These are phyloP conservation scores for Cephus spinipes DNA, from an alignment of 2,888 invertebrate genomes.

Conservation along the genomic window DNA sequence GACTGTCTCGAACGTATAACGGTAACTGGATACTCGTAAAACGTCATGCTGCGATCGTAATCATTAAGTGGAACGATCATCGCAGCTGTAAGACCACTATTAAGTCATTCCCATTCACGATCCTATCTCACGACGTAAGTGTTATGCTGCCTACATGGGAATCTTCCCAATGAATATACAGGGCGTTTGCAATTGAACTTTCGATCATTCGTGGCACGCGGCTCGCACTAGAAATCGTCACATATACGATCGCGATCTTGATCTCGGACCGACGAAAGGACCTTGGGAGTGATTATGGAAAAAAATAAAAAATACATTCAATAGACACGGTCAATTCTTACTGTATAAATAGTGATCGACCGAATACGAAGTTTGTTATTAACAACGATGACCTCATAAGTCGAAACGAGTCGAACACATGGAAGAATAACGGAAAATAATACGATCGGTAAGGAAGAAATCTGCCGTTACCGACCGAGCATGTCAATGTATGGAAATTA, in stretches of 20 bases:
- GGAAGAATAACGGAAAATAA: no score
- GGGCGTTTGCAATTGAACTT: not conserved
- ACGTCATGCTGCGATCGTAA: not conserved
- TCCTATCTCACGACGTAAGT: not conserved
- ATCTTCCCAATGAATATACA: not conserved
- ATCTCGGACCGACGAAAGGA: not conserved
- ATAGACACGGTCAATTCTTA: not conserved
- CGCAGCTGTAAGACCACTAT: not conserved
- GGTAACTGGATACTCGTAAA: not conserved
- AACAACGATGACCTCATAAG: not conserved
- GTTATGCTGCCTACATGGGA: not conserved
- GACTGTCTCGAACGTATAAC: not conserved
- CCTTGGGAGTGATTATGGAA: not conserved
- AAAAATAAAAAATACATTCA: not conserved
- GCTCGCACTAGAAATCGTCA: not conserved
- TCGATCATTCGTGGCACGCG: not conserved
- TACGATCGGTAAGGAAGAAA: not conserved
- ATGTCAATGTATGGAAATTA: not conserved
- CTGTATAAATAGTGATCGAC: not conserved
- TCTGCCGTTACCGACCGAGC: not conserved
- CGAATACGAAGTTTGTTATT: not conserved
- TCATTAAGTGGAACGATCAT: not conserved
- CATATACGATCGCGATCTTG: not conserved
- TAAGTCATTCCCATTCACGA: not conserved
- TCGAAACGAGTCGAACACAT: not conserved